Conservation (phyloP, 2,797 vertebrate genomes). For the Schizothorax lantsangensis region DNA sequence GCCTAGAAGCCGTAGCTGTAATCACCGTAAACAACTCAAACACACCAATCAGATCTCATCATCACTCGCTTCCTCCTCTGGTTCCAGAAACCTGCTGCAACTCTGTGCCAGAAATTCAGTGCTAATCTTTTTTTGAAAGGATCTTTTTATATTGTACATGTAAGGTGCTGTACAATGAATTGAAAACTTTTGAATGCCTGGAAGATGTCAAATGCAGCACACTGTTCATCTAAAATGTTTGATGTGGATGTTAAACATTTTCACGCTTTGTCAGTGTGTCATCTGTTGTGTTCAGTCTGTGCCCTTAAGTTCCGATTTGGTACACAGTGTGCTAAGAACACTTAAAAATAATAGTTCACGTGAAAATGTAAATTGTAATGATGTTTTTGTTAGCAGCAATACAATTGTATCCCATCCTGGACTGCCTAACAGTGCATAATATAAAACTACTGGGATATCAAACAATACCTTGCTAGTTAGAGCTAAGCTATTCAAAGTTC, state of each 20-base stretch:
- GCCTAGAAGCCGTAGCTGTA: neutral
- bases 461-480: neutral
- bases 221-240: conserved; percentile 3
- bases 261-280: neutral
- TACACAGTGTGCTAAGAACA: neutral
- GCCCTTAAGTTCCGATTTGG: neutral
- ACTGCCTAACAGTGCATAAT: neutral
- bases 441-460: neutral
- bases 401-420: neutral
- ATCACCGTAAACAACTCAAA: neutral
- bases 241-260: conserved; percentile 7
- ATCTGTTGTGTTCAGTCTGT: neutral
- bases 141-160: conserved; percentile 5
- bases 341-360: neutral
- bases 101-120: conserved; percentile 41
- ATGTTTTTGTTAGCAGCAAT: neutral
- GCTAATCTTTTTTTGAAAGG: conserved; percentile 29
- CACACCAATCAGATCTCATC: neutral
- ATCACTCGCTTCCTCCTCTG: neutral
- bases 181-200: conserved; percentile 9
- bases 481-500: neutral
- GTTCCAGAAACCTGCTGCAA: conserved; percentile 27
- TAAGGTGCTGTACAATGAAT: conserved; percentile 2
- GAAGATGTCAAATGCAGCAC: neutral
- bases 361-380: neutral